A percentile compares a stretch with the other conserved stretches of the same genome.
Conservation (phyloP, 2,888 invertebrate species). For the Drosophila hawaiiensis region DNA sequence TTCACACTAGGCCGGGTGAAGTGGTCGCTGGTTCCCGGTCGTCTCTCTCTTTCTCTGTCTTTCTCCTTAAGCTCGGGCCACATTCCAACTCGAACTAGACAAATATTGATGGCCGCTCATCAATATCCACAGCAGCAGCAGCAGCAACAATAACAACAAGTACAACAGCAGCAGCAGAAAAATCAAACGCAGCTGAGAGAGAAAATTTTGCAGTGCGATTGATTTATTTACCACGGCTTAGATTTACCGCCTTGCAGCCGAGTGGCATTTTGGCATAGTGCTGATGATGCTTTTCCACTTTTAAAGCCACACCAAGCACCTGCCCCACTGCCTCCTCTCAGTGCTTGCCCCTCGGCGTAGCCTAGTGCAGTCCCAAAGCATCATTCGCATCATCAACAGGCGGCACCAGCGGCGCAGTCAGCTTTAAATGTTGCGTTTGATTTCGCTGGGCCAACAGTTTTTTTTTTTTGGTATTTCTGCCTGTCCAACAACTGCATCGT, state of each 20-base stretch:
- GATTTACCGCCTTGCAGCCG: slow-evolving; percentile 77
- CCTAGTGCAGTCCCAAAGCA: slow-evolving; percentile 25
- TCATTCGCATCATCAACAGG: slow-evolving; percentile 46
- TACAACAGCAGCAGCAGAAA: slow-evolving; percentile 27
- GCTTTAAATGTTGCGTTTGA: slow-evolving; percentile 75
- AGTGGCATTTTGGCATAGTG: slow-evolving; percentile 78
- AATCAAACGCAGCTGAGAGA: slow-evolving; percentile 53
- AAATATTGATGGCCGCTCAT: slow-evolving; percentile 83
- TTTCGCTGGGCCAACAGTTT: slow-evolving; percentile 66
- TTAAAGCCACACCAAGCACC: slow-evolving; percentile 35
- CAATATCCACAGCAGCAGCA: slow-evolving; percentile 69
- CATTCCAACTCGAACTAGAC: slow-evolving; percentile 81
- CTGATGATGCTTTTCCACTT: slow-evolving; percentile 72
- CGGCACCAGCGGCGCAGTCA: slow-evolving; percentile 59
- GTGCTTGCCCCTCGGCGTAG: slow-evolving; percentile 1
- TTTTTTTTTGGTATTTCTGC: slow-evolving; percentile 36
- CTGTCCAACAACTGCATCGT: slow-evolving; percentile 66
- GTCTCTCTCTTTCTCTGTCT: slow-evolving; percentile 15
- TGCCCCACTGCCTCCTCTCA: background rate
- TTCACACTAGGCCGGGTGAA: slow-evolving; percentile 60
- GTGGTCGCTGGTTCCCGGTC: slow-evolving; percentile 54
- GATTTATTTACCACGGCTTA: slow-evolving; percentile 83
- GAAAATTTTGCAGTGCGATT: slow-evolving; percentile 74
- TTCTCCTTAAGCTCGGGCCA: slow-evolving; percentile 48
- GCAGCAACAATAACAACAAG: slow-evolving; percentile 17